These are phyloP conservation scores for Pedicia rivosa DNA, from an alignment of 2,888 invertebrate genomes.

Conservation along the genomic window DNA sequence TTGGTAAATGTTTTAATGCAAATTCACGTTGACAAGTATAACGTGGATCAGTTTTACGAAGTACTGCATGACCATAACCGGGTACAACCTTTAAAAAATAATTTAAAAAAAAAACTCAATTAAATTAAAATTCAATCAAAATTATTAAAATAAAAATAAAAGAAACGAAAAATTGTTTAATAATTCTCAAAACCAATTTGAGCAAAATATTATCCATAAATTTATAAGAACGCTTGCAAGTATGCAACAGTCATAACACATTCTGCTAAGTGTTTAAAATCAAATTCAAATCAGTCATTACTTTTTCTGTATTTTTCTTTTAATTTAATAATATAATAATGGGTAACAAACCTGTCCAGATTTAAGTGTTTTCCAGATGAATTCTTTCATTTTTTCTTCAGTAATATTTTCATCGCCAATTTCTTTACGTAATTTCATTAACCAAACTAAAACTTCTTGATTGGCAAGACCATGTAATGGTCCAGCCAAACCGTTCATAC, in stretches of 20 bases:
- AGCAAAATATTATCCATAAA: too few relatives aligned
- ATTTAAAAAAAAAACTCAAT: constrained; percentile 3
- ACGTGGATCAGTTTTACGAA: constrained; percentile 69
- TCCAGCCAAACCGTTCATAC: constrained; percentile 76
- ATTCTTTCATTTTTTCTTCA: constrained; percentile 86
- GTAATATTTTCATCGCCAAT: constrained; percentile 72
- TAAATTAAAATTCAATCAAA: background rate
- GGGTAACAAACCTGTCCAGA: constrained; percentile 44
- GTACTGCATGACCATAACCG: constrained; percentile 79
- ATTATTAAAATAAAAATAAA: background rate
- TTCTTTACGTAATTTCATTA: constrained; percentile 75
- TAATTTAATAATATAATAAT: too few relatives aligned
- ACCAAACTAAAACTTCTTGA: constrained; percentile 87
- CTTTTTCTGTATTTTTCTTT: too few relatives aligned
- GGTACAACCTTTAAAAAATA: constrained; percentile 46
- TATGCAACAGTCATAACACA: too few relatives aligned
- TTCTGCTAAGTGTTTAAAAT: too few relatives aligned
- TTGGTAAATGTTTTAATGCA: constrained; percentile 67
- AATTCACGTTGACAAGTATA: constrained; percentile 78
- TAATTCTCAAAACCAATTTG: too few relatives aligned
- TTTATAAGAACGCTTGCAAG: too few relatives aligned
- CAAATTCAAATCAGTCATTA: too few relatives aligned
- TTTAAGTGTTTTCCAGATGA: constrained; percentile 91
- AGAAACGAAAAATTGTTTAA: background rate
- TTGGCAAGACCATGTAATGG: constrained; percentile 82